A percentile compares a stretch with the other conserved stretches of the same genome.
These are phyloP conservation scores for Antedon mediterranea DNA, from an alignment of 53 echinoderm and acorn worm species.

Conservation along the genomic window DNA sequence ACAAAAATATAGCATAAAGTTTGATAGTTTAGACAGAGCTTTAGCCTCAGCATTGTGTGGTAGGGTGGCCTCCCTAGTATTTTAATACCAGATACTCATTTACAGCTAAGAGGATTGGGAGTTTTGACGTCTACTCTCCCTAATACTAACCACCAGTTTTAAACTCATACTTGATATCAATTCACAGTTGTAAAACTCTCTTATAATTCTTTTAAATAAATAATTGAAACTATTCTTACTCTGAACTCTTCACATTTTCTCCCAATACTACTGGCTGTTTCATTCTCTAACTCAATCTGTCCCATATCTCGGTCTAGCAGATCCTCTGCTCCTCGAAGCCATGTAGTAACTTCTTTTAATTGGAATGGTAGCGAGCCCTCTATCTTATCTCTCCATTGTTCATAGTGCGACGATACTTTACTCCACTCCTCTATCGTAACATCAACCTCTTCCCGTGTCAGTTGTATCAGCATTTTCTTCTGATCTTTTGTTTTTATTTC, in stretches of 20 bases:
- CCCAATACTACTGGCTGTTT: conserved; percentile 76
- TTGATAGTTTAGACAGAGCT: no score
- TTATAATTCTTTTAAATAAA: no score
- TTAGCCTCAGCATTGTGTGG: no score
- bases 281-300: conserved; percentile 65
- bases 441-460: conserved; percentile 57
- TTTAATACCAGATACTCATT: no score
- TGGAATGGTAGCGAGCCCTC: conserved; percentile 59
- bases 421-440: conserved; percentile 51
- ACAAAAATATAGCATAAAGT: no score
- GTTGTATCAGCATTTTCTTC: conserved; percentile 51
- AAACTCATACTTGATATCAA: no score
- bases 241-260: conserved; percentile 52
- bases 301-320: conserved; percentile 36
- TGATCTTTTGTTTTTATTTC: conserved; percentile 57
- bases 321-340: conserved; percentile 79
- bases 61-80: no score
- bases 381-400: conserved; percentile 59
- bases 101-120: no score
- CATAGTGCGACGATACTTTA: conserved; percentile 41
- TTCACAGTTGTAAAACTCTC: no score
- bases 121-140: no score
- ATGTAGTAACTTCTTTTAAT: conserved; percentile 47
- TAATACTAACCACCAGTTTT: no score
- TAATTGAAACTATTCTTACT: conserved; percentile 41